Evolutionary conservation across 2,113 vertebrate species (phyloP), one percentile per base, ranked within the genome.

Genomic region (Ctenomys sociabilis): DNA sequence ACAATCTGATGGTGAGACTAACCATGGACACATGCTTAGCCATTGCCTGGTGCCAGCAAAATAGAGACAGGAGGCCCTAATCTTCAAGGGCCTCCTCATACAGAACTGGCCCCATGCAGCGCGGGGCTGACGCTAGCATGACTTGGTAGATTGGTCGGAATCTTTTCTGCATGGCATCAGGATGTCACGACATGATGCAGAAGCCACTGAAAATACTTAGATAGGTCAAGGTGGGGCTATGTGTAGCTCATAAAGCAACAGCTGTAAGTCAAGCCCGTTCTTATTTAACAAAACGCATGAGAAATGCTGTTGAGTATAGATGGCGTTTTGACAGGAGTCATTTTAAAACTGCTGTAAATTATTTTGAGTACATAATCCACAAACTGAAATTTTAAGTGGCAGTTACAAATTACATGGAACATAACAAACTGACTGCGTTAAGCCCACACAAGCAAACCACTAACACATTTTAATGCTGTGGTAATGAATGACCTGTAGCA

Each of bases 351-450:
- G 30, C 30, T 86, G 35, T 87, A 66, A 86, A n/a, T 68, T 30
- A 87, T 77, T 95, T 92, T 85, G 88, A 91, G 22, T 70, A 93
- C 85, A 85, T 85, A 49, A 87, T 70, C 87, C 57, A 85, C 54
- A 85, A 37, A 85, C 52, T 75, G 40, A 88, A 88, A 90, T 91
- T 94, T 95, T 88, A 89, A 70, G 68, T 91, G 81, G 73, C 30
- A 61, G 37, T 80, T 81, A 89, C 13, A 85, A 82, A 90, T 87
- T 78, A 84, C 87, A 87, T 85, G 30, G 93, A 77, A 93, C 14
- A 88, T 0, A 57, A 87, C 63, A 85, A 66, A 82, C n/a, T 59
- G 21, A 92, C 87, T 87, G 5, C 10, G 88, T 94, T 91, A 81
- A 87, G 84, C 54, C 83, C 93, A 68, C 10, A 85, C 88, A 81